Evolutionary conservation across 2,113 vertebrate genomes (phyloP).

Genomic region (Tragelaphus strepsiceros): DNA sequence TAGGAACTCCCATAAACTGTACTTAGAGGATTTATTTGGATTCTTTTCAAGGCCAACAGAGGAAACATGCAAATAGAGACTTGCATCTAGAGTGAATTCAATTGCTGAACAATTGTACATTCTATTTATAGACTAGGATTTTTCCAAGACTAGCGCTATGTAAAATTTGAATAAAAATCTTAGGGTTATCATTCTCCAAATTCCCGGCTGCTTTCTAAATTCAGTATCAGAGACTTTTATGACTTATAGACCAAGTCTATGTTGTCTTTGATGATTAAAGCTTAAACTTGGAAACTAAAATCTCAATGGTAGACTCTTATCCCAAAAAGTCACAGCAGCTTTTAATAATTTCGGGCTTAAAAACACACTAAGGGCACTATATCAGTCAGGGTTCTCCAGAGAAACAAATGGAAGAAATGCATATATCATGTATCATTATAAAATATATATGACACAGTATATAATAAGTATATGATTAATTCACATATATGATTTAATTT

Average conservation of each 20-base stretch:
- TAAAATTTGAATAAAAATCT: constrained; percentile 1
- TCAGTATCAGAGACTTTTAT: background rate
- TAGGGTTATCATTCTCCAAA: background rate
- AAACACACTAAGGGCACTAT: background rate
- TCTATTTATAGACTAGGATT: constrained; percentile 50
- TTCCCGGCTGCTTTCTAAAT: constrained; percentile 23
- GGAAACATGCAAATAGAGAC: constrained; percentile 34
- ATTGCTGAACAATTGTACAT: constrained; percentile 27
- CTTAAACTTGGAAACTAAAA: constrained; percentile 17
- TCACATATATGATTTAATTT: background rate
- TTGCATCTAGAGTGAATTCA: constrained; percentile 15
- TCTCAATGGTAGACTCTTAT: background rate
- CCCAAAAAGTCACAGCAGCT: background rate
- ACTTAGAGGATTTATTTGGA: constrained; percentile 53
- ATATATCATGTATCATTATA: background rate
- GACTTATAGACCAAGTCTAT: background rate
- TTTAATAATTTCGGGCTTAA: background rate
- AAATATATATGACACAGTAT: background rate
- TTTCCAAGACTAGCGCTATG: background rate
- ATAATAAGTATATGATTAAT: background rate
- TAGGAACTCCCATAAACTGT: constrained; percentile 53
- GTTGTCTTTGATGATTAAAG: background rate
- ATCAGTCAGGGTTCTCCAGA: background rate
- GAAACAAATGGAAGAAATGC: background rate
- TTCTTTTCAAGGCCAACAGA: constrained; percentile 62